Conservation (phyloP, 2,888 invertebrate genomes). For the Nezara viridula region DNA sequence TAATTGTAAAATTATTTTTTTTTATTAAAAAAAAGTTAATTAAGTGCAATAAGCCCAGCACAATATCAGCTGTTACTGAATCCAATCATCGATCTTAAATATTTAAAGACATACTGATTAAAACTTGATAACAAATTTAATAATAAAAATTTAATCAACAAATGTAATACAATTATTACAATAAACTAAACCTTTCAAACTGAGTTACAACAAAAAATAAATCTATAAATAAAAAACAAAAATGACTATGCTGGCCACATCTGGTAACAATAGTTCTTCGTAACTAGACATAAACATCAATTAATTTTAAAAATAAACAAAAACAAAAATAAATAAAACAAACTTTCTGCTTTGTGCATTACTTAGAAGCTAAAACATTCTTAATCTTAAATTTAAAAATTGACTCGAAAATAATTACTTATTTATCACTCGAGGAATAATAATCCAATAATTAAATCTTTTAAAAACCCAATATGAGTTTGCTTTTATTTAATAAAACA, state of each 20-base stretch:
- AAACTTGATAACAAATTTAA: slow-evolving; percentile 2
- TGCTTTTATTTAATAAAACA: not conserved
- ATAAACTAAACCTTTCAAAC: slow-evolving; percentile 2
- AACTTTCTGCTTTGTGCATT: slow-evolving; percentile 19
- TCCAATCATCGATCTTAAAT: not conserved
- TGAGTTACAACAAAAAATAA: slow-evolving; percentile 10
- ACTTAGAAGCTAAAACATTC: slow-evolving; percentile 31
- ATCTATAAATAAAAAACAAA: slow-evolving; percentile 21
- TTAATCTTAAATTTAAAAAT: slow-evolving; percentile 25
- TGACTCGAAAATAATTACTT: slow-evolving; percentile 39
- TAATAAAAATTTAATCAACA: slow-evolving; percentile 1
- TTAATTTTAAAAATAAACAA: not conserved
- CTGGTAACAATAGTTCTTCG: not conserved
- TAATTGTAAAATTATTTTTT: not conserved
- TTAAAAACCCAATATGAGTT: slow-evolving; percentile 44
- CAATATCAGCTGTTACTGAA: slow-evolving; percentile 8
- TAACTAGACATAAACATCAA: not conserved
- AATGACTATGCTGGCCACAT: slow-evolving; percentile 31
- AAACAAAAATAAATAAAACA: not conserved
- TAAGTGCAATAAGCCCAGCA: not conserved
- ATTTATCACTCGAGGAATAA: slow-evolving; percentile 40
- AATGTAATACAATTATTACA: not conserved
- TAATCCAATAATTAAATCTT: not conserved
- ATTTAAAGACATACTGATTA: not conserved
- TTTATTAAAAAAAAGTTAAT: not conserved